These are phyloP conservation scores for Araneus ventricosus DNA, from an alignment of 1,140 invertebrate species.

Conservation along the genomic window DNA sequence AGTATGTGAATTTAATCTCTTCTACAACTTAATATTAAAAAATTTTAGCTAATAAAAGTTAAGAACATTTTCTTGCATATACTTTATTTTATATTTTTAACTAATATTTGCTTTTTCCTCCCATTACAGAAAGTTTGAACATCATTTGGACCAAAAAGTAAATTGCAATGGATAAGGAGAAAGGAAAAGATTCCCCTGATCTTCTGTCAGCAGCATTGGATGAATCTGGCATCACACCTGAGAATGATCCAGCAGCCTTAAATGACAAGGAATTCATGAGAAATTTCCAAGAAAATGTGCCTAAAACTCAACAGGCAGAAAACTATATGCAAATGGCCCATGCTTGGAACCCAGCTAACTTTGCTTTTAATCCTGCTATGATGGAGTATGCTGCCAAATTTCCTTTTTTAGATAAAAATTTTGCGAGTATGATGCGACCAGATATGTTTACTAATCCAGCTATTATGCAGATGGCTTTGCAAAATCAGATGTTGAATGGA, in stretches of 20 bases:
- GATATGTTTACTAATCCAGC: constrained; percentile 55
- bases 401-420: constrained; percentile 65
- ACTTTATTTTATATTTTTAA: neutral
- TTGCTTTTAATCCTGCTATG: constrained; percentile 33
- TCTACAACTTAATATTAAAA: too few relatives aligned
- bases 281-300: constrained; percentile 26
- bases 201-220: constrained; percentile 79
- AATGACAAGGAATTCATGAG: constrained; percentile 48
- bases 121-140: neutral
- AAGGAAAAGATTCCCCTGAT: constrained; percentile 76
- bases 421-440: constrained; percentile 63
- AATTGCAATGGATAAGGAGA: neutral
- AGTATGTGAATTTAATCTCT: too few relatives aligned
- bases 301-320: neutral
- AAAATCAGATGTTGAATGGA: constrained; percentile 70
- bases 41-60: too few relatives aligned
- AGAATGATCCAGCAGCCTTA: constrained; percentile 55
- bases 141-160: neutral
- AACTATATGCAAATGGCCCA: constrained; percentile 41
- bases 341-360: constrained; percentile 34
- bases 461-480: constrained; percentile 55
- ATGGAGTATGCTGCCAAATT: constrained; percentile 67
- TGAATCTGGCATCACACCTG: constrained; percentile 79
- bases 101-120: neutral
- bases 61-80: neutral